Conservation (phyloP, 2,113 vertebrate genomes). For the Halichoerus grypus region DNA sequence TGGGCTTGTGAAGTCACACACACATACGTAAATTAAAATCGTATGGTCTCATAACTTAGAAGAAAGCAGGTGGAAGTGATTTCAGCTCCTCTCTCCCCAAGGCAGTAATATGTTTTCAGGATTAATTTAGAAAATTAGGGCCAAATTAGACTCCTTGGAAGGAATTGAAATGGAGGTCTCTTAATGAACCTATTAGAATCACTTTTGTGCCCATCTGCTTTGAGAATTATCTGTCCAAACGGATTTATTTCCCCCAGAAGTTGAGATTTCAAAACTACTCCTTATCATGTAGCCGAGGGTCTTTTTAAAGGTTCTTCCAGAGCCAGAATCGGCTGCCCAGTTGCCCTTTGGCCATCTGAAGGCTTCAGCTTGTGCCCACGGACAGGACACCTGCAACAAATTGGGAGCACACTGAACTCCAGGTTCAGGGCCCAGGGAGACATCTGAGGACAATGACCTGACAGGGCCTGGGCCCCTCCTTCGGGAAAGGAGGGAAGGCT, state of each 20-base stretch:
- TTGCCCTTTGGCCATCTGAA: not conserved
- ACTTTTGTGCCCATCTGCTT: not conserved
- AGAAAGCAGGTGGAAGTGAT: not conserved
- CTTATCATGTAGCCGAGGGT: not conserved
- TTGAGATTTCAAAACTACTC: not conserved
- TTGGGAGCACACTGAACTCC: not conserved
- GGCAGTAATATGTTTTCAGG: not conserved
- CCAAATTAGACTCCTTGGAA: not conserved
- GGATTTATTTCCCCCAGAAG: not conserved
- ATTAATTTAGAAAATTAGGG: conserved; percentile 8
- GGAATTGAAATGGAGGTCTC: not conserved
- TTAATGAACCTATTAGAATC: not conserved
- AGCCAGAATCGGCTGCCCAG: not conserved
- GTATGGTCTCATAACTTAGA: not conserved
- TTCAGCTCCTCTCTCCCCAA: not conserved
- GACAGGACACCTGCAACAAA: not conserved
- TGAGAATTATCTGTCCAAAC: not conserved
- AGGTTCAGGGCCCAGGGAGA: not conserved
- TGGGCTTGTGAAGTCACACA: not conserved
- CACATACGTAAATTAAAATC: not conserved
- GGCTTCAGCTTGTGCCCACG: not conserved
- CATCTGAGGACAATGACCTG: conserved; percentile 37
- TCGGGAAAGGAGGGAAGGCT: conserved; percentile 81
- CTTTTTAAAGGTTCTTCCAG: not conserved
- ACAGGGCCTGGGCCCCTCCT: not conserved